Evolutionary conservation across 2,113 vertebrate species (phyloP), one percentile per base, ranked within the genome.

Genomic region (Chionomys nivalis): DNA sequence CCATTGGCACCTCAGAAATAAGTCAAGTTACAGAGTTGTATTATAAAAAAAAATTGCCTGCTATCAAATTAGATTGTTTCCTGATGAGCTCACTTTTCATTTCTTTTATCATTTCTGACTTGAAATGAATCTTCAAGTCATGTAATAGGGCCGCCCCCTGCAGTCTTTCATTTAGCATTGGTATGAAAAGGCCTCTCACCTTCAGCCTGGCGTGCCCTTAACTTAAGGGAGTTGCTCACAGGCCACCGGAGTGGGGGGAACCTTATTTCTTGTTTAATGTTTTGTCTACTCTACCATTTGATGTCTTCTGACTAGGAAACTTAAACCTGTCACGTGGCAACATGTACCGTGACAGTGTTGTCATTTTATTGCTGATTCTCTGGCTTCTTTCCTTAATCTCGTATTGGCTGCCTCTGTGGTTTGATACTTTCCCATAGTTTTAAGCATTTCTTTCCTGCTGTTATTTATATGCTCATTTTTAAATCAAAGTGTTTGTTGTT

Each of bases 401-500:
- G 1, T 24, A n/a, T n/a, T 81, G 33, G 24, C 36, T 81, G 36
- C 33, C 49, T 81, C 33, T 81, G 12, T 7, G 33, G 33, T 49
- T 49, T 58, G 33, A n/a, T 58, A n/a, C 17, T 58, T 81, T 7
- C 14, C 78, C 3, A n/a, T 81, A 4, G 33, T 24, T 55, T 12
- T 81, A 23, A n/a, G 47, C 10, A 19, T 12, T 81, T 31, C 78
- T 23, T 23, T 58, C 36, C 19, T 81, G 17, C 52, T 58, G 3
- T n/a, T 21, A 58, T 24, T 33, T 13, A 58, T 58, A 26, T 24
- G 36, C 52, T 78, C 47, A 31, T 13, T 77, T 78, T 49, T 98
- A 97, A 98, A 98, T n/a, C 96, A 98, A 98, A 97, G 47, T 65
- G 87, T 97, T 98, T 99, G 98, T 98, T 98, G 96, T 97, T 98